Evolutionary conservation across 2,888 invertebrate species (phyloP).

Genomic region (Caenorhabditis macrosperma): DNA sequence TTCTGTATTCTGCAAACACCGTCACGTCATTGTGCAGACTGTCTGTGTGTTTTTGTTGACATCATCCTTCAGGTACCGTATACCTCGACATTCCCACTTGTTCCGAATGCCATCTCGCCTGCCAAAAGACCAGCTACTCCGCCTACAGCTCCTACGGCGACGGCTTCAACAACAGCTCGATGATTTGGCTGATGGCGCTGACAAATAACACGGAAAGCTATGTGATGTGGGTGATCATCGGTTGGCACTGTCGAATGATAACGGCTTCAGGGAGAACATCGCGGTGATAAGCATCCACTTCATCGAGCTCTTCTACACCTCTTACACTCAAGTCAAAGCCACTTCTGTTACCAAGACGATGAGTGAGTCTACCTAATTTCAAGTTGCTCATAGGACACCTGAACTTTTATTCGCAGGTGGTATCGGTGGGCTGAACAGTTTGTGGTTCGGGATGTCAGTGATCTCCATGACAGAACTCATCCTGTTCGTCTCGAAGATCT

Average conservation of each 20-base stretch:
- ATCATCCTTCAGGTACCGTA: constrained; percentile 30
- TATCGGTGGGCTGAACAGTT: constrained; percentile 42
- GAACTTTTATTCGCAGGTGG: not conserved
- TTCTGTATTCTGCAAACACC: not conserved
- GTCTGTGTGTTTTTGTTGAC: not conserved
- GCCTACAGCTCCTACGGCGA: constrained; percentile 73
- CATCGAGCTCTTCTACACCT: constrained; percentile 42
- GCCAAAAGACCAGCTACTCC: constrained; percentile 65
- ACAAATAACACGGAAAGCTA: constrained; percentile 51
- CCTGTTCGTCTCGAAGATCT: constrained; percentile 22
- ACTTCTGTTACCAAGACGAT: constrained; percentile 20
- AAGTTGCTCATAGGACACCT: not conserved
- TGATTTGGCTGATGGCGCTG: constrained; percentile 59
- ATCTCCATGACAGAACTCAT: constrained; percentile 35
- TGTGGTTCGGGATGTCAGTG: constrained; percentile 55
- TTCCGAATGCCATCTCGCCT: constrained; percentile 39
- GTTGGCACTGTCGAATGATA: no score
- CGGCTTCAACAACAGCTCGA: constrained; percentile 68
- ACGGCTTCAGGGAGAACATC: constrained; percentile 47
- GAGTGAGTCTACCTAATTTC: constrained; percentile 24
- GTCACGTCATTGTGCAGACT: not conserved
- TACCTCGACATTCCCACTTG: constrained; percentile 44
- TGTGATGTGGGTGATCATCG: constrained; percentile 36
- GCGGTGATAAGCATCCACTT: constrained; percentile 46
- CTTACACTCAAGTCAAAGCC: constrained; percentile 42